Evolutionary conservation across 2,113 vertebrate genomes (phyloP), one percentile per base, ranked within the genome.

Genomic region (Mustela nigripes): DNA sequence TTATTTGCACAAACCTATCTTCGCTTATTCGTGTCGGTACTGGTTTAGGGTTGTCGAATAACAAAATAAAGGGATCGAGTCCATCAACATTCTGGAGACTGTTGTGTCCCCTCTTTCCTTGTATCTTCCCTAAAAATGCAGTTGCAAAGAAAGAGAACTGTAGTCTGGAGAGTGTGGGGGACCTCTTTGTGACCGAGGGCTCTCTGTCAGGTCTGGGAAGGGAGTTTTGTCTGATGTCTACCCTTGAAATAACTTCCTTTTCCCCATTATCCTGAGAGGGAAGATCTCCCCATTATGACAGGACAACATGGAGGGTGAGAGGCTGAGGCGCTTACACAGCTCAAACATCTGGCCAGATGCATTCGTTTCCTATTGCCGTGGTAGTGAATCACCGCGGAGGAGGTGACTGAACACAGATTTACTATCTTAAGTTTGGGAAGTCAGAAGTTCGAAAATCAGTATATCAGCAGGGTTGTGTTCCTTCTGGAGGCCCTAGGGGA

Each of bases 321-420:
- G 39, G 69, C 39, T 16, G 0, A 1, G 14, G 28, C 16, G 21
- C 26, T 58, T 28, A 11, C 11, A 10, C 1, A 76, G 33, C 65
- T 26, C 42, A 31, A 9, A 4, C 11, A 4, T 24, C 2, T 5
- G 36, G 16, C 19, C 11, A 45, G 24, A 7, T 6, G 4, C 11
- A 22, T 48, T 36, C 2, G 8, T 89, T 84, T 65, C 15, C 14
- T 42, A 0, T 26, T 6, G 16, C 28, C 45, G 8, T 28, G n/a
- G 5, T 45, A 58, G 33, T 33, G 80, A 31, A 56, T 63, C 9
- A 9, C 28, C 28, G 9, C 7, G 14, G 28, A 31, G 11, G 53
- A 42, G 56, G 45, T 21, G 76, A 45, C 21, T 28, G 80, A n/a
- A 11, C 15, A 16, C 22, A 22, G 36, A 26, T 45, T 31, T 60